Conservation (phyloP, 2,797 vertebrate species). For the Sebastiscus tertius region DNA sequence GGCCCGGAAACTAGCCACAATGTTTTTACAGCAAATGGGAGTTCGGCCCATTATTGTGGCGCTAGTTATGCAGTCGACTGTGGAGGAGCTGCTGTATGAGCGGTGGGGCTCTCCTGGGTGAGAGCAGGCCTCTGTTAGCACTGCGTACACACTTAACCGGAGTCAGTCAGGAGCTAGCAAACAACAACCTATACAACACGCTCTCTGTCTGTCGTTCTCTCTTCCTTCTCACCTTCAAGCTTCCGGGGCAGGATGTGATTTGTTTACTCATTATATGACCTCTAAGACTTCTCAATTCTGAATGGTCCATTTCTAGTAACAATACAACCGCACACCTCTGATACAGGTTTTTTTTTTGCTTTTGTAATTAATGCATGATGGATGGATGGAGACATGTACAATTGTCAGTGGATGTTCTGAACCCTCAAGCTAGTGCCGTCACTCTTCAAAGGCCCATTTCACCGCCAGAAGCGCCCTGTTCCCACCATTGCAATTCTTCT, state of each 20-base stretch:
- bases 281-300: neutral
- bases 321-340: neutral
- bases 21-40: constrained; percentile 9
- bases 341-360: neutral
- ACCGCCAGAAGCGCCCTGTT: neutral
- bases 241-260: neutral
- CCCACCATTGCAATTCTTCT: neutral
- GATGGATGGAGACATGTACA: neutral
- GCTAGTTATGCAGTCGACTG: neutral
- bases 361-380: neutral
- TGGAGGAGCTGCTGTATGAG: neutral
- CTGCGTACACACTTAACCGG: constrained; percentile 7
- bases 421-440: neutral
- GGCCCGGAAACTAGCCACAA: constrained; percentile 9
- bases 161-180: constrained; percentile 8
- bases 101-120: neutral
- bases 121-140: constrained; percentile 19
- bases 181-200: neutral
- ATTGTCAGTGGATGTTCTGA: neutral
- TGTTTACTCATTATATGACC: neutral
- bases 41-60: neutral
- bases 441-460: neutral
- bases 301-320: neutral
- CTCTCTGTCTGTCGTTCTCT: constrained; percentile 1
- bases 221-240: neutral